Base-by-base conservation (phyloP, 2,888 invertebrate genomes). In the Ariolimax columbianus region DNA sequence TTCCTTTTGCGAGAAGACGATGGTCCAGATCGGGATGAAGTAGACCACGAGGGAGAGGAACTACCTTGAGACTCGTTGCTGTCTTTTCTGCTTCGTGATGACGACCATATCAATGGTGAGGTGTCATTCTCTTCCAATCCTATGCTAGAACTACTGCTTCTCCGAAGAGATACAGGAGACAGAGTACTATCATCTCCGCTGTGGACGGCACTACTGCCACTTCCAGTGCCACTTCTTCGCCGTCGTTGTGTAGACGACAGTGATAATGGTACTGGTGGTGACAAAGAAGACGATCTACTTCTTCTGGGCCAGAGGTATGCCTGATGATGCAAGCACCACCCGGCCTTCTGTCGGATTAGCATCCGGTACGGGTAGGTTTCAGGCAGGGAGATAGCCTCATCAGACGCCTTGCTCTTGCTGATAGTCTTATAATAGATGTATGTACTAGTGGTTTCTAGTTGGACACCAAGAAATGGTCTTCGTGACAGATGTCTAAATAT, bases 231-330 rank as follows among this genome's bases (percentile, higher is more conserved):
- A 40, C 59, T 38, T 51, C 66, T 63, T 9, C 80, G 80, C 1
- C 79, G 79, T 9, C 68, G 79, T n/a, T n/a, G n/a, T n/a, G n/a
- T n/a, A n/a, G n/a, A n/a, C 51, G 82, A 23, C 26, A 68, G n/a
- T 38, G 19, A 43, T n/a, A 68, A n/a, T 3, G 79, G 68, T 68
- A 30, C 26, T 3, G n/a, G 17, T 19, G 51, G 1, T 3, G 70
- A 30, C 23, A 47, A 47, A 17, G 77, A 38, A 7, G 55, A 36
- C 9, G 77, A 47, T 38, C 68, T 33, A 40, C n/a, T n/a, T 51
- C 70, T 40, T n/a, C 70, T 66, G 55, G 83, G 83, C 83, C 83
- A 83, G n/a, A 83, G 83, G 51, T 83, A 83, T 66, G 83, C 83
- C 68, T 83, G 83, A 55, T 83, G 83, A 77, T 83, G 83, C 38